A percentile compares a stretch with the other conserved stretches of the same genome.
These are phyloP conservation scores for Mastomys natalensis DNA, from an alignment of 2,113 vertebrate species.

Conservation along the genomic window DNA sequence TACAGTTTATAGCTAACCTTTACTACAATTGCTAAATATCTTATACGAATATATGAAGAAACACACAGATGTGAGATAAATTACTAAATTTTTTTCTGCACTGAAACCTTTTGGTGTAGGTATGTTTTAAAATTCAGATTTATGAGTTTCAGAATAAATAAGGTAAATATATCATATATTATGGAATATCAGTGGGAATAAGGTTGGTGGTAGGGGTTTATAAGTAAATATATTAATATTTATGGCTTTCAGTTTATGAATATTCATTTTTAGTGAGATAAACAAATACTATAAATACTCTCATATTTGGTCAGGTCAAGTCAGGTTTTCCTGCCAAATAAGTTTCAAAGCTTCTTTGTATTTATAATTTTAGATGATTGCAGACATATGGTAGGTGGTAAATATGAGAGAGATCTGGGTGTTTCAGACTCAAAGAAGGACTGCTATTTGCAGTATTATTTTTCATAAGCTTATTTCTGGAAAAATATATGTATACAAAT, in stretches of 20 bases:
- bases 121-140: constrained; percentile 23
- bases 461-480: not conserved
- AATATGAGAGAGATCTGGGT: not conserved
- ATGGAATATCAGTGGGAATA: not conserved
- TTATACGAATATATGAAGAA: not conserved
- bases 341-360: constrained; percentile 50
- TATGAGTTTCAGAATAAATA: constrained; percentile 1
- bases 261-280: constrained; percentile 39
- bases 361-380: constrained; percentile 30
- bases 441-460: not conserved
- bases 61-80: not conserved
- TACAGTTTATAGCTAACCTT: not conserved
- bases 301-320: constrained; percentile 26
- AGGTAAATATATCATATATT: not conserved
- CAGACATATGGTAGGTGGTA: not conserved
- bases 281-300: constrained; percentile 4
- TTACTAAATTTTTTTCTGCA: constrained; percentile 18
- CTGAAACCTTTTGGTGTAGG: not conserved
- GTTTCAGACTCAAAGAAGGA: not conserved
- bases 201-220: not conserved
- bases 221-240: constrained; percentile 57
- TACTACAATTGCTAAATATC: not conserved
- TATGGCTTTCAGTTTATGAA: constrained; percentile 46
- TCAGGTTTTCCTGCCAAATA: constrained; percentile 28
- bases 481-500: not conserved